phyloP scores from a whole-genome alignment of 1,140 invertebrate species.

The Anastrepha ludens region DNA sequence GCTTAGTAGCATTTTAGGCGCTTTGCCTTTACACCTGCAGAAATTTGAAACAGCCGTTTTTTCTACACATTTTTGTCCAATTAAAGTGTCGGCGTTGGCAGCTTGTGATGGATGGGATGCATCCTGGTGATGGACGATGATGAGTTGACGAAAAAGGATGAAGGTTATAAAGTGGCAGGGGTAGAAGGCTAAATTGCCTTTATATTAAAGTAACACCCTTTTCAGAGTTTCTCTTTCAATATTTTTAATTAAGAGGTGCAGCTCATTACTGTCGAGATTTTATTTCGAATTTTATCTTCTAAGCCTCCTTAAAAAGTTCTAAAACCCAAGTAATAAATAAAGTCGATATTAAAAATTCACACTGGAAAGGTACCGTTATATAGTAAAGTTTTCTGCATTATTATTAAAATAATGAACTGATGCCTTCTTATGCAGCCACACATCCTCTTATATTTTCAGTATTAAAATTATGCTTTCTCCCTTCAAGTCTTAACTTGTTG shows the following conservation, averaged over 20 bases:
- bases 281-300: too few relatives aligned
- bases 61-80: background rate
- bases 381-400: background rate
- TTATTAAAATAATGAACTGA: constrained; percentile 27
- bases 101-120: constrained; percentile 18
- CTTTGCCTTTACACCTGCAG: constrained; percentile 27
- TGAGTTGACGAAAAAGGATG: constrained; percentile 30
- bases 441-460: too few relatives aligned
- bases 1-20: constrained; percentile 39
- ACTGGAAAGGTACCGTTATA: too few relatives aligned
- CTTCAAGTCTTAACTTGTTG: background rate
- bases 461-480: background rate
- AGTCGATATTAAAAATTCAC: too few relatives aligned
- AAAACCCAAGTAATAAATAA: too few relatives aligned
- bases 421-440: background rate
- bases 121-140: constrained; percentile 19
- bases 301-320: too few relatives aligned
- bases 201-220: background rate
- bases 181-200: background rate
- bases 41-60: background rate
- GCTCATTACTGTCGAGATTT: too few relatives aligned
- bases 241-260: background rate
- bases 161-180: background rate
- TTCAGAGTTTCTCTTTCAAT: background rate
- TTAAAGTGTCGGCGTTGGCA: constrained; percentile 34